Conservation (phyloP, 2,888 invertebrate species). For the Blomia tropicalis region DNA sequence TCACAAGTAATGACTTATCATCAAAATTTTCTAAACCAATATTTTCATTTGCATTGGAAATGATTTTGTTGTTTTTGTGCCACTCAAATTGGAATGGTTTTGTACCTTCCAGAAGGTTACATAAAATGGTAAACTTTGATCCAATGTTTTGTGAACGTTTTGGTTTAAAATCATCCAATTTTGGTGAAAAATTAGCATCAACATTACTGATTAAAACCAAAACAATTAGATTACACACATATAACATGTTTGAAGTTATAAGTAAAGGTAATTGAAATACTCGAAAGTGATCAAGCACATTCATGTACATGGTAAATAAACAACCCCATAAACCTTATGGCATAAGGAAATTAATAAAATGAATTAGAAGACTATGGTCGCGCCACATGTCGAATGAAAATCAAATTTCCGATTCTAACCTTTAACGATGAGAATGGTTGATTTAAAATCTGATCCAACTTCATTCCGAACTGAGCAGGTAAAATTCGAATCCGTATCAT, state of each 20-base stretch:
- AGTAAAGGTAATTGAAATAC: not conserved
- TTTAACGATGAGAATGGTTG: not conserved
- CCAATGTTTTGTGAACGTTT: not conserved
- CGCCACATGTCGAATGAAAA: not conserved
- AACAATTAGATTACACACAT: too few species aligned
- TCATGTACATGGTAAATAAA: too few species aligned
- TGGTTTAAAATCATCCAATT: not conserved
- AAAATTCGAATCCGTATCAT: not conserved
- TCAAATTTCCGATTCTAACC: not conserved
- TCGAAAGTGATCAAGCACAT: not conserved
- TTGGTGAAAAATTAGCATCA: not conserved
- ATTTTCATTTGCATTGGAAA: not conserved
- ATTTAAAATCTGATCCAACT: not conserved
- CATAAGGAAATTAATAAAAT: too few species aligned
- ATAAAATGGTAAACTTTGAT: not conserved
- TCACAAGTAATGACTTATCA: slow-evolving; percentile 7
- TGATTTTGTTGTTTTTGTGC: not conserved
- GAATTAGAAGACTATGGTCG: not conserved
- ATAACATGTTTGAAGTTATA: not conserved
- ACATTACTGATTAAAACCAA: not conserved
- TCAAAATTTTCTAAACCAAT: not conserved
- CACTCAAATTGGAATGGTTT: slow-evolving; percentile 11
- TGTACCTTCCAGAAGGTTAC: not conserved
- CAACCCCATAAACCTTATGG: too few species aligned
- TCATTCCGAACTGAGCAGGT: not conserved